phyloP scores from a whole-genome alignment of 2,797 vertebrate species.

The Pelodytes ibericus region DNA sequence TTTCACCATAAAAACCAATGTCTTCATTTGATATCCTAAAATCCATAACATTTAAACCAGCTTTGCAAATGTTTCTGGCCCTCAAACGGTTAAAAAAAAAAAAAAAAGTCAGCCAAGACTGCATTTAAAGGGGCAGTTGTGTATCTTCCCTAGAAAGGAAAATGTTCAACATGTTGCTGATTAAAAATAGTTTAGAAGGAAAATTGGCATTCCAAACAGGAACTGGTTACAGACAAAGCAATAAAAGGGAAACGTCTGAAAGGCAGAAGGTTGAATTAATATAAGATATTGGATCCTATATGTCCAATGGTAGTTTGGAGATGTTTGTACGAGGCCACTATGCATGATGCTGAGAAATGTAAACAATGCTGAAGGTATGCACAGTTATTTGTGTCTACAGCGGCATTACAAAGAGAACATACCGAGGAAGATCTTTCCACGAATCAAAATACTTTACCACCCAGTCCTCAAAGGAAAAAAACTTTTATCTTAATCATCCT shows the following conservation, averaged over 20 bases:
- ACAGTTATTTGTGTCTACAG: constrained; percentile 30
- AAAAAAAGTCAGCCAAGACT: neutral
- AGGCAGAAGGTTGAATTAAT: constrained; percentile 18
- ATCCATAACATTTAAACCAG: neutral
- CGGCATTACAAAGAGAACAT: neutral
- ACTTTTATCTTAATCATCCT: neutral
- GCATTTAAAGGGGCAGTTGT: neutral
- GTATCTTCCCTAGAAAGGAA: constrained; percentile 1
- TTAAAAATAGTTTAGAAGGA: constrained; percentile 46
- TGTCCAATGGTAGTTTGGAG: neutral
- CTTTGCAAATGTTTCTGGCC: neutral
- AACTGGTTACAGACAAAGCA: constrained; percentile 44
- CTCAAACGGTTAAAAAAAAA: neutral
- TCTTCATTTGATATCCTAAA: neutral
- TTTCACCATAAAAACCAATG: neutral
- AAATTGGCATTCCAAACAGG: constrained; percentile 43
- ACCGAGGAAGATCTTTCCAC: neutral
- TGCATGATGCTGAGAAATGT: constrained; percentile 23
- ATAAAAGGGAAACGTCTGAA: constrained; percentile 41
- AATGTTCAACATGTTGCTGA: constrained; percentile 37
- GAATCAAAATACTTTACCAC: neutral
- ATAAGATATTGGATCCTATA: constrained; percentile 22
- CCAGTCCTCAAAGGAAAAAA: neutral
- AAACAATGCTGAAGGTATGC: constrained; percentile 31
- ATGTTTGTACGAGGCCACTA: constrained; percentile 21